phyloP scores from a whole-genome alignment of 2,888 invertebrate genomes.

The Drosophila pseudotakahashii region DNA sequence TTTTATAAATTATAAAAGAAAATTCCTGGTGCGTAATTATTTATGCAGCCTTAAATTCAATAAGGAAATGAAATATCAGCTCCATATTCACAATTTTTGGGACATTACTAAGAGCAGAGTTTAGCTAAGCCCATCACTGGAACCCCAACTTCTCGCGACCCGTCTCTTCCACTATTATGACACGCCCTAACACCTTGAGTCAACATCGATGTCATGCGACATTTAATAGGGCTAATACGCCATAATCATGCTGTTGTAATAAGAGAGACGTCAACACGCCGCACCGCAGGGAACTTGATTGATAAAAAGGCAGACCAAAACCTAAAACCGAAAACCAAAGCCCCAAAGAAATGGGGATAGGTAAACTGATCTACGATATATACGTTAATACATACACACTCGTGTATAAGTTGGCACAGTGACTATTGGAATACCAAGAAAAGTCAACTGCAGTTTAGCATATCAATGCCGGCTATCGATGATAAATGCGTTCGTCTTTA shows the following conservation, averaged over 20 bases:
- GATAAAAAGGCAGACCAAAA: constrained; percentile 52
- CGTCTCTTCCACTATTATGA: constrained; percentile 60
- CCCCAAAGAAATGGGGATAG: constrained; percentile 28
- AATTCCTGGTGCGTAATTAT: constrained; percentile 1
- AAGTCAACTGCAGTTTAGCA: constrained; percentile 51
- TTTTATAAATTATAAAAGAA: too few relatives aligned
- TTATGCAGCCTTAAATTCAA: constrained; percentile 1
- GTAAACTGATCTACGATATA: constrained; percentile 35
- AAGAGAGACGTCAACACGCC: constrained; percentile 77
- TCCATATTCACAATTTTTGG: not conserved
- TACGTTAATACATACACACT: too few relatives aligned
- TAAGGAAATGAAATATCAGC: too few relatives aligned
- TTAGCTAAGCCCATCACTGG: constrained; percentile 4
- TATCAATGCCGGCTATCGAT: constrained; percentile 50
- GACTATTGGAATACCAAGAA: constrained; percentile 27
- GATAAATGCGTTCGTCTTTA: constrained; percentile 72
- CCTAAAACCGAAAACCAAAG: not conserved
- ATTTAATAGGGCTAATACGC: constrained; percentile 72
- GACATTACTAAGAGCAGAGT: constrained; percentile 1
- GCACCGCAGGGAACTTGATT: constrained; percentile 74
- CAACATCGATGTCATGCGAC: constrained; percentile 55
- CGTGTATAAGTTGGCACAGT: constrained; percentile 9
- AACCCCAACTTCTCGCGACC: not conserved
- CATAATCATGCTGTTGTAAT: constrained; percentile 72
- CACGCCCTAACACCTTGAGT: constrained; percentile 61